Percentiles rank a stretch among this genome's conserved stretches.
phyloP scores from a whole-genome alignment of 2,113 vertebrate species.

The Rhea americana region DNA sequence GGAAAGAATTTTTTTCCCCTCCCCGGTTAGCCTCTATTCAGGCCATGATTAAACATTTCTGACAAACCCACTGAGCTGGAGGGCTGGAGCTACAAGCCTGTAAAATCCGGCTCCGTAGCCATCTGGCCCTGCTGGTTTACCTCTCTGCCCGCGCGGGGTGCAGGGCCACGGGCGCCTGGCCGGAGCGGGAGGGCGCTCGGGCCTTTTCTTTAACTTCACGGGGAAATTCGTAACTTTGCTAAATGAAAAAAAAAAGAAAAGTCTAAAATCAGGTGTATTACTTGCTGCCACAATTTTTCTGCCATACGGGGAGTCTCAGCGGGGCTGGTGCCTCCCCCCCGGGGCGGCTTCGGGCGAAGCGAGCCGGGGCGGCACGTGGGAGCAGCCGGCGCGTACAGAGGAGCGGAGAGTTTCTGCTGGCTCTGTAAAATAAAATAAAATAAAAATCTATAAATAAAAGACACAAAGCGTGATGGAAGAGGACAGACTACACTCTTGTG shows the following conservation, averaged over 20 bases:
- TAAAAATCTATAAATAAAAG: not conserved
- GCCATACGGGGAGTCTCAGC: not conserved
- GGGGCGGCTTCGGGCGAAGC: too few species aligned
- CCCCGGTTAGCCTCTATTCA: not conserved
- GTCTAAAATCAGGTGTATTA: not conserved
- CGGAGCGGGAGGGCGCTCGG: not conserved
- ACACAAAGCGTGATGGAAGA: not conserved
- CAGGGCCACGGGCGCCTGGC: accelerated
- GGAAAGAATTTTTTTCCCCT: not conserved
- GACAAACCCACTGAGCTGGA: constrained; percentile 63
- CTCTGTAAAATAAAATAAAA: not conserved
- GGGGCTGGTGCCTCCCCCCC: too few species aligned
- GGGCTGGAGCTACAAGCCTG: constrained; percentile 8
- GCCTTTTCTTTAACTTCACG: not conserved
- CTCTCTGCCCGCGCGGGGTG: accelerated
- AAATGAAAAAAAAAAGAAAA: not conserved
- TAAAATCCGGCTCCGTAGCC: constrained; percentile 11
- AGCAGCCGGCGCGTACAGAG: not conserved
- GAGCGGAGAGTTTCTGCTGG: not conserved
- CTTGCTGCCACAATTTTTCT: not conserved
- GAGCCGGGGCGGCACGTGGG: too few species aligned
- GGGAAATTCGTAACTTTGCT: not conserved
- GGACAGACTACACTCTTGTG: not conserved
- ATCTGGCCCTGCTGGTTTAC: constrained; percentile 49
- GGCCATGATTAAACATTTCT: constrained; percentile 61